Evolutionary conservation across 2,113 vertebrate genomes (phyloP).

Genomic region (Spheniscus mendiculus): DNA sequence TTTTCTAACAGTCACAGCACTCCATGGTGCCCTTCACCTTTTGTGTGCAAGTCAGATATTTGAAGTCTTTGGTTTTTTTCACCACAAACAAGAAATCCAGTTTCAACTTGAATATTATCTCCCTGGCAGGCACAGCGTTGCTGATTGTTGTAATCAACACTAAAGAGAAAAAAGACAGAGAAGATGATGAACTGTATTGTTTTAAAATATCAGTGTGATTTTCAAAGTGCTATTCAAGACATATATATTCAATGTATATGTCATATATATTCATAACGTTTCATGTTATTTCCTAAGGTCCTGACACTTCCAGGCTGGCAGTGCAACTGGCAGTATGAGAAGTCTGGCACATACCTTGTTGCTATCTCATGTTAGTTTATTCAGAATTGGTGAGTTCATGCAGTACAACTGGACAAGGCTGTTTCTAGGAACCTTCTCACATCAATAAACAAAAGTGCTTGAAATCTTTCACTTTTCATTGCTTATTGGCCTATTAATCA

Average conservation of each 20-base stretch:
- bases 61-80: not conserved
- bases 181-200: not conserved
- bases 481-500: not conserved
- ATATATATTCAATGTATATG: not conserved
- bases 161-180: not conserved
- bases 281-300: not conserved
- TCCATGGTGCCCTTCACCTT: not conserved
- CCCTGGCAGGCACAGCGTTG: not conserved
- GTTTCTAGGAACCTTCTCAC: not conserved
- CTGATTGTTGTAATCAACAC: not conserved
- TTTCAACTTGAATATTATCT: not conserved
- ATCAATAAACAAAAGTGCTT: not conserved
- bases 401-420: not conserved
- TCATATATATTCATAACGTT: not conserved
- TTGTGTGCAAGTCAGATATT: not conserved
- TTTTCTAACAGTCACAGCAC: not conserved
- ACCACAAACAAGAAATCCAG: not conserved
- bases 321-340: not conserved
- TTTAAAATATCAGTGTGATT: not conserved
- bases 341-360: not conserved
- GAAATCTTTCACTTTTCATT: not conserved
- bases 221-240: not conserved
- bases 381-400: not conserved
- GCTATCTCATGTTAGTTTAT: not conserved
- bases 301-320: not conserved